A percentile compares a stretch with the other conserved stretches of the same genome.
Conservation (phyloP, 1,140 invertebrate genomes). For the Venturia canescens region DNA sequence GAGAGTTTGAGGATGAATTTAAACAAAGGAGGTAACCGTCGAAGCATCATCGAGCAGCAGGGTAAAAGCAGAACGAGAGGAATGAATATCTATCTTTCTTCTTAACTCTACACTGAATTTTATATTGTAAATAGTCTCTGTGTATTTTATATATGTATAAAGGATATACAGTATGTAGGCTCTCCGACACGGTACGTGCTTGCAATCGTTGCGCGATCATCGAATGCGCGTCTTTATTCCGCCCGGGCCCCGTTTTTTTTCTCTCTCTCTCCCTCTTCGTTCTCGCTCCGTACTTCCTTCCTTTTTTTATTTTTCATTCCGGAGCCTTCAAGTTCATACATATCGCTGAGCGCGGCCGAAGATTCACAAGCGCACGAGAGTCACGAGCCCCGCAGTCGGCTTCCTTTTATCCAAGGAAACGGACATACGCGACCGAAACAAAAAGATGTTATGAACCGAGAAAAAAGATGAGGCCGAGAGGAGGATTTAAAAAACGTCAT, state of each 20-base stretch:
- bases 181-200: conserved; percentile 69
- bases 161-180: not conserved
- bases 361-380: conserved; percentile 38
- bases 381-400: conserved; percentile 34
- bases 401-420: conserved; percentile 18
- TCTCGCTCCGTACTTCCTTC: too few species aligned
- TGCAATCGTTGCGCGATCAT: conserved; percentile 49
- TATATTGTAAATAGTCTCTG: too few species aligned
- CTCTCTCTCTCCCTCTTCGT: not conserved
- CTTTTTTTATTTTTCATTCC: too few species aligned
- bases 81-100: not conserved
- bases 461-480: not conserved
- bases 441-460: not conserved
- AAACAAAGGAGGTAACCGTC: conserved; percentile 71
- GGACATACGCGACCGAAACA: not conserved
- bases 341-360: not conserved
- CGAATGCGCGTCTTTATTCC: conserved; percentile 39
- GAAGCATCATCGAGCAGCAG: conserved; percentile 66
- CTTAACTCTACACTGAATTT: too few species aligned
- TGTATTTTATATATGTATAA: too few species aligned
- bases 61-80: not conserved
- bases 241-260: not conserved
- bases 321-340: too few species aligned
- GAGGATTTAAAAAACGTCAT: conserved; percentile 13
- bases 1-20: conserved; percentile 66